These are phyloP conservation scores for Mesorhabditis sp. DNA, from an alignment of 2,888 invertebrate genomes.

Conservation along the genomic window DNA sequence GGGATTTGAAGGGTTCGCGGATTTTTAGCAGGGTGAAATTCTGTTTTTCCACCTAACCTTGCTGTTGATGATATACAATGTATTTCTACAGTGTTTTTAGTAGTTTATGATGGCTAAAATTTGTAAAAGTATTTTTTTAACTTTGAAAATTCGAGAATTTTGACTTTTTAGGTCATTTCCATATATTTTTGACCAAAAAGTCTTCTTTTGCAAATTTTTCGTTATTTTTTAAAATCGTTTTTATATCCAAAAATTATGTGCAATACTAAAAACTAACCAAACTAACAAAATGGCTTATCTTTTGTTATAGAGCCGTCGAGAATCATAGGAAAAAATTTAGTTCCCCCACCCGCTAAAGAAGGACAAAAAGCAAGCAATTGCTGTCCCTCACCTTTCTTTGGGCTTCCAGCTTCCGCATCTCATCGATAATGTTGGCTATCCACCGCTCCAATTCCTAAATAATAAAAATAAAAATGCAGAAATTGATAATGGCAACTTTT, in stretches of 20 bases:
- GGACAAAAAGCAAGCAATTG: not conserved
- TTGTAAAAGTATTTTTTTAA: too few species aligned
- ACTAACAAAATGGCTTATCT: too few species aligned
- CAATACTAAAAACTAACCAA: too few species aligned
- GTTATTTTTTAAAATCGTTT: too few species aligned
- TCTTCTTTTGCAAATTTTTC: too few species aligned
- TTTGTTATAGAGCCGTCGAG: too few species aligned
- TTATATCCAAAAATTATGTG: too few species aligned
- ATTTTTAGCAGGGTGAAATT: not conserved
- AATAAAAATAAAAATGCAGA: not conserved
- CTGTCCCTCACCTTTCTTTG: conserved; percentile 57
- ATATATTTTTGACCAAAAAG: too few species aligned
- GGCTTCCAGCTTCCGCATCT: conserved; percentile 28
- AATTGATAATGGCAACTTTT: not conserved
- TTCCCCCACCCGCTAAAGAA: not conserved
- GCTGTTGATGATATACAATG: not conserved
- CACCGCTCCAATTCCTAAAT: conserved; percentile 82
- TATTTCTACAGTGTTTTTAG: too few species aligned
- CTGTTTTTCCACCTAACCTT: not conserved
- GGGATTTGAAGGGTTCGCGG: not conserved
- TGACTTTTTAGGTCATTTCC: too few species aligned
- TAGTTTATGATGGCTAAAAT: too few species aligned
- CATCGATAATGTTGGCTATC: conserved; percentile 88
- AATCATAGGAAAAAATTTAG: not conserved
- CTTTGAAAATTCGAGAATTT: too few species aligned